Evolutionary conservation across 2,113 vertebrate species (phyloP).

Genomic region (Aythya baeri): DNA sequence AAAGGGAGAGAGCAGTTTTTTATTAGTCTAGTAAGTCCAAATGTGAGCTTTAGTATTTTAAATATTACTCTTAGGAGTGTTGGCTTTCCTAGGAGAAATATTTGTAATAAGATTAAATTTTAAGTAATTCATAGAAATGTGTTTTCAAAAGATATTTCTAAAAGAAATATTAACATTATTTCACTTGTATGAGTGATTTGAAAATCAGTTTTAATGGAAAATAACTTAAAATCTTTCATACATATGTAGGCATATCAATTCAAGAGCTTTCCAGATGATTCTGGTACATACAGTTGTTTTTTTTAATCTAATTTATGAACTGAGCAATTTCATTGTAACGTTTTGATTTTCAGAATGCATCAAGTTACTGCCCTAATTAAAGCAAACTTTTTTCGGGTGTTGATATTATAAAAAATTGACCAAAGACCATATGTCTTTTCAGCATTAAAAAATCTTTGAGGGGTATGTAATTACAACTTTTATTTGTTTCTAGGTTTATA

Average conservation of each 20-base stretch:
- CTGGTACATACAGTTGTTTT: background rate
- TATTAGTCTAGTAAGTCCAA: constrained; percentile 38
- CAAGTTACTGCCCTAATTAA: constrained; percentile 37
- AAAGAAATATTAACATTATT: constrained; percentile 16
- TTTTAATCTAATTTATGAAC: background rate
- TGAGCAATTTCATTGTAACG: background rate
- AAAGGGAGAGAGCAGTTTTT: constrained; percentile 22
- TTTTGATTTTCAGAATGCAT: constrained; percentile 47
- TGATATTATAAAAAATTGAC: constrained; percentile 35
- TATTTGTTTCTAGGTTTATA: constrained; percentile 33
- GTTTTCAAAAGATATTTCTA: constrained; percentile 10
- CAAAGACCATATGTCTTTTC: constrained; percentile 10
- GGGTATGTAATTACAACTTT: constrained; percentile 1
- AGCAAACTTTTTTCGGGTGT: background rate
- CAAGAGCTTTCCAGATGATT: constrained; percentile 2
- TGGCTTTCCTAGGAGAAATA: constrained; percentile 43
- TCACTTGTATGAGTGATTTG: constrained; percentile 26
- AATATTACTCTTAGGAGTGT: constrained; percentile 44
- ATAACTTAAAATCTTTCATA: background rate
- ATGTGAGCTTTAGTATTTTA: constrained; percentile 42
- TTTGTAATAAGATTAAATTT: constrained; percentile 30
- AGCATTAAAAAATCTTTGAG: constrained; percentile 14
- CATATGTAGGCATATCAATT: background rate
- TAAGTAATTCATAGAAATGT: constrained; percentile 16
- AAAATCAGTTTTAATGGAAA: constrained; percentile 22